Conservation (phyloP, 2,888 invertebrate species). For the Agrochola lota region DNA sequence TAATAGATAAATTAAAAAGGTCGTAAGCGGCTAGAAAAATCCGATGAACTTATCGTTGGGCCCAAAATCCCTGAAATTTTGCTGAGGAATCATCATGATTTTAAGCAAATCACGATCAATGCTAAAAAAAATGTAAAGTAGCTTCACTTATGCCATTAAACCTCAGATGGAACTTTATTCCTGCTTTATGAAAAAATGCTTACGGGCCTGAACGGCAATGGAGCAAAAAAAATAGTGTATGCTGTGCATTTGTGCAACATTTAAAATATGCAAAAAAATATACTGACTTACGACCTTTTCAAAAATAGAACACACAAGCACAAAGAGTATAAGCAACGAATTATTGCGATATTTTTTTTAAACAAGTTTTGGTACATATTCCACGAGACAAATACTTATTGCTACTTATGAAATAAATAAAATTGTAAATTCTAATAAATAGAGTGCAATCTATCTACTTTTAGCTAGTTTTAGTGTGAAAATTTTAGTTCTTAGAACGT, state of each 20-base stretch:
- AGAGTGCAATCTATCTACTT: constrained; percentile 77
- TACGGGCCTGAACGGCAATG: not conserved
- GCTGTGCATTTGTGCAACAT: not conserved
- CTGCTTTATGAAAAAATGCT: not conserved
- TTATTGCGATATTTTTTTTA: constrained; percentile 56
- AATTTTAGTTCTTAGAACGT: constrained; percentile 69
- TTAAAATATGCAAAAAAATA: not conserved
- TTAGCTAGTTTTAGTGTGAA: constrained; percentile 76
- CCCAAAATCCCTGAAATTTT: not conserved
- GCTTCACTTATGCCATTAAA: not conserved
- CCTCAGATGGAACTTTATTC: not conserved
- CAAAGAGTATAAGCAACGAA: constrained; percentile 34
- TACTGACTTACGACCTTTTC: constrained; percentile 54
- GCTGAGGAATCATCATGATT: not conserved
- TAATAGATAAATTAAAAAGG: constrained; percentile 42
- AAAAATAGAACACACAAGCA: constrained; percentile 39
- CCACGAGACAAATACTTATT: constrained; percentile 62
- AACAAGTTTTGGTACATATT: constrained; percentile 52
- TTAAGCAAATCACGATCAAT: not conserved
- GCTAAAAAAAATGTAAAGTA: not conserved
- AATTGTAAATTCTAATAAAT: constrained; percentile 71
- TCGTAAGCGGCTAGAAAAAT: constrained; percentile 2
- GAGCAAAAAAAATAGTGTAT: not conserved
- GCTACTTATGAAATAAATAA: constrained; percentile 65
- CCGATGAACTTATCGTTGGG: not conserved